Conservation (phyloP, 2,888 invertebrate species). For the Apoda limacodes region DNA sequence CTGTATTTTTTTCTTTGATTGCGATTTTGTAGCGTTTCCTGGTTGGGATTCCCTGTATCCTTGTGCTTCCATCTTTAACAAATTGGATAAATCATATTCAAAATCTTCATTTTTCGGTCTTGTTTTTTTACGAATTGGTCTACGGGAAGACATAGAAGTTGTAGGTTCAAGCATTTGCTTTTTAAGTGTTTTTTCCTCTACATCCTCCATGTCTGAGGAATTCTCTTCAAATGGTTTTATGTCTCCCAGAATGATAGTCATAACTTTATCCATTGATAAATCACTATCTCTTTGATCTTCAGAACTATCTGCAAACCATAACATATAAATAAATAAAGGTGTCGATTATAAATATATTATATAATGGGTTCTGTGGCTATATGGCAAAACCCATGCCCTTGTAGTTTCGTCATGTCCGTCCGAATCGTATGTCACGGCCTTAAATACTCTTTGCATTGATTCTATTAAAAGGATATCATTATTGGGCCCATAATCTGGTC, state of each 20-base stretch:
- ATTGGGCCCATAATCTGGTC: too few species aligned
- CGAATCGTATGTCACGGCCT: too few species aligned
- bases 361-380: too few species aligned
- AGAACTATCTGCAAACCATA: constrained; percentile 37
- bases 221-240: constrained; percentile 53
- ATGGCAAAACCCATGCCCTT: too few species aligned
- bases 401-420: too few species aligned
- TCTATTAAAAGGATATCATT: too few species aligned
- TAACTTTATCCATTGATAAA: constrained; percentile 26
- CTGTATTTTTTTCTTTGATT: constrained; percentile 39
- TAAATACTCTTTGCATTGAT: too few species aligned
- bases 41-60: constrained; percentile 52
- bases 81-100: constrained; percentile 75
- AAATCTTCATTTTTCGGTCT: constrained; percentile 77
- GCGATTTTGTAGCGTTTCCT: constrained; percentile 30
- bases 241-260: too few species aligned
- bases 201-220: constrained; percentile 57
- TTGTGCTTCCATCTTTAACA: constrained; percentile 64
- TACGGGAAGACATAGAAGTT: constrained; percentile 41
- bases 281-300: constrained; percentile 30
- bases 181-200: constrained; percentile 39
- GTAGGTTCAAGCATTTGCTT: constrained; percentile 23
- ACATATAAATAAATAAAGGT: too few species aligned
- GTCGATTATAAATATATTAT: too few species aligned
- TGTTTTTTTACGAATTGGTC: constrained; percentile 74